Evolutionary conservation across 2,888 invertebrate genomes (phyloP).

Genomic region (Graphium colonna): DNA sequence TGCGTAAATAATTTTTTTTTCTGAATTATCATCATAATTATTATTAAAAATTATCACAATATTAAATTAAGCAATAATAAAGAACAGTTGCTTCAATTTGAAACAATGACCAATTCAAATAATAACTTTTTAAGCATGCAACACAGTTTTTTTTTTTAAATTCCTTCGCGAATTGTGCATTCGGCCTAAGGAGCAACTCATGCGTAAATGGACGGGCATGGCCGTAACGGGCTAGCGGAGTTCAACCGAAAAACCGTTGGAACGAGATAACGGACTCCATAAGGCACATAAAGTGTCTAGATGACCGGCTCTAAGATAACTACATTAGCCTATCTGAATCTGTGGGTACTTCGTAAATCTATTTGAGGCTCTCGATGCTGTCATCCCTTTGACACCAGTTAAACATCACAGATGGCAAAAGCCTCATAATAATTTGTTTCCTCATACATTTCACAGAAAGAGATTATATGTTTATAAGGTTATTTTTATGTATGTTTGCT

Average conservation of each 20-base stretch:
- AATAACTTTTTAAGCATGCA: not conserved
- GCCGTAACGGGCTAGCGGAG: constrained; percentile 4
- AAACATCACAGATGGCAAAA: too few relatives aligned
- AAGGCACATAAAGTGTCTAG: constrained; percentile 2
- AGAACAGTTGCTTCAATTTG: too few relatives aligned
- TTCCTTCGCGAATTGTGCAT: not conserved
- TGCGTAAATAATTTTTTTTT: not conserved
- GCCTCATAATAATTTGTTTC: too few relatives aligned
- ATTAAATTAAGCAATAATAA: not conserved
- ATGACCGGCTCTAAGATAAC: not conserved
- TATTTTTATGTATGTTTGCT: too few relatives aligned
- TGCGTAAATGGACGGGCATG: constrained; percentile 11
- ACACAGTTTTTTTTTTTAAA: not conserved
- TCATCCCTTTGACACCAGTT: too few relatives aligned
- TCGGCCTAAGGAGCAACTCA: constrained; percentile 10
- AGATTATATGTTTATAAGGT: too few relatives aligned
- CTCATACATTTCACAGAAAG: too few relatives aligned
- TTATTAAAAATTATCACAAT: not conserved
- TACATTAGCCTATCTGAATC: not conserved
- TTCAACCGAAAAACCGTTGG: constrained; percentile 19
- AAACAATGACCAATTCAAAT: too few relatives aligned
- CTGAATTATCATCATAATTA: not conserved
- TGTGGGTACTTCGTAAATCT: too few relatives aligned
- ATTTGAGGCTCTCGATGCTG: too few relatives aligned
- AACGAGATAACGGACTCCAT: not conserved